Conservation (phyloP, 2,113 vertebrate species). For the Albula glossodonta region DNA sequence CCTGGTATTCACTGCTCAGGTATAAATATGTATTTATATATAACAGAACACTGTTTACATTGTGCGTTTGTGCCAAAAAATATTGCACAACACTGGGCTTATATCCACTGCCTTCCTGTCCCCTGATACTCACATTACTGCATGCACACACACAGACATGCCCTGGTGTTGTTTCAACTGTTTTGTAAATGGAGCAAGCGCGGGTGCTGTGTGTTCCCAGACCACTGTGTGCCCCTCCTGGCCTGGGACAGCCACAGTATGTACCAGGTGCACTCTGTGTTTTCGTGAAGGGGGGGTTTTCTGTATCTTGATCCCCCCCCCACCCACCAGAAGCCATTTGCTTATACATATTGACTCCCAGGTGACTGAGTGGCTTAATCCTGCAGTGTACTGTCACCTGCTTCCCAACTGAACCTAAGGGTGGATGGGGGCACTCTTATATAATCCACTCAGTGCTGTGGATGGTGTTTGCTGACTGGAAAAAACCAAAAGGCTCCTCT, state of each 20-base stretch:
- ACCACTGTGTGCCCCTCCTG: neutral
- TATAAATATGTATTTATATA: neutral
- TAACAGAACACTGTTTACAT: neutral
- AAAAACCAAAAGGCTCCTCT: neutral
- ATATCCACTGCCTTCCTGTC: neutral
- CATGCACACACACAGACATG: too few relatives aligned
- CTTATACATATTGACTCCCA: neutral
- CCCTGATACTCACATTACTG: neutral
- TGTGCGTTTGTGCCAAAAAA: neutral
- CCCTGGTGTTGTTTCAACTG: neutral
- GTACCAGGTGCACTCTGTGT: neutral
- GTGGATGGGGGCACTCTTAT: neutral
- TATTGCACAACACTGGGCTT: neutral
- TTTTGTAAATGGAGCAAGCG: neutral
- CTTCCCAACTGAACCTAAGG: neutral
- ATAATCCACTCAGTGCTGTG: neutral
- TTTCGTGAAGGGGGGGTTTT: neutral
- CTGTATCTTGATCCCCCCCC: neutral
- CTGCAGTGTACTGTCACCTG: neutral
- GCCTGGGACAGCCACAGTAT: neutral
- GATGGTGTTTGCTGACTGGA: slow-evolving; percentile 6
- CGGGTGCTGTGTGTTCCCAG: neutral
- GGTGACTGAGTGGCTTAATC: neutral
- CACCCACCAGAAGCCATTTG: neutral
- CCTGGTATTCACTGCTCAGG: neutral